Base-by-base conservation (phyloP, 1,140 invertebrate genomes). In the Apis florea region DNA sequence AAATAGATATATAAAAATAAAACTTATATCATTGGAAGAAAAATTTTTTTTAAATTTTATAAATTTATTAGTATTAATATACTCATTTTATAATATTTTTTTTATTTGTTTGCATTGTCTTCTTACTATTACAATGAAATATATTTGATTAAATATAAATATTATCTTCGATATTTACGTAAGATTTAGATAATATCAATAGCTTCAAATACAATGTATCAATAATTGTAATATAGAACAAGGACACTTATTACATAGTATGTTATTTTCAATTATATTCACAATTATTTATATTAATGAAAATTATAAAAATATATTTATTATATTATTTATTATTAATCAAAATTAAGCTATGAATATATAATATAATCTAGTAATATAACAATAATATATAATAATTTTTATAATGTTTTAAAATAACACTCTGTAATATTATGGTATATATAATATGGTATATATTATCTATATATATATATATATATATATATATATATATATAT, bases 151-250 rank as follows among this genome's bases (percentile, higher is more conserved):
- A 54, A 59, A n/a, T 70, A 56, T 51, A 56, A 56, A 47, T 49
- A 66, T 75, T 40, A 75, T 85, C 51, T 58, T 70, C 51, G n/a
- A 73, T 59, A 58, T 69, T 79, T 53, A 56, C 10, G 15, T 51
- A 49, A 61, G n/a, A 71, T 75, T 19, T 63, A 81, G 54, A 72
- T 58, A 70, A 56, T 47, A 12, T 19, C 17, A 12, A 61, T 31
- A n/a, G 40, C 59, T 71, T 24, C 49, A 85, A 70, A 84, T 73
- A 56, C 49, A 66, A 82, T 61, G 66, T 71, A 67, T 86, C 85
- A 83, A 86, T 86, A 86, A 79, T 59, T 79, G 75, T 49, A 49
- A 86, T 83, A 71, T 85, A 70, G 84, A 53, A 85, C 85, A 85
- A 86, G 84, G 84, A 85, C 80, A 83, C 74, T 24, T 77, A 75